A percentile compares a stretch with the other conserved stretches of the same genome.
phyloP scores from a whole-genome alignment of 2,113 vertebrate species.

The Oxygymnocypris stewartii region DNA sequence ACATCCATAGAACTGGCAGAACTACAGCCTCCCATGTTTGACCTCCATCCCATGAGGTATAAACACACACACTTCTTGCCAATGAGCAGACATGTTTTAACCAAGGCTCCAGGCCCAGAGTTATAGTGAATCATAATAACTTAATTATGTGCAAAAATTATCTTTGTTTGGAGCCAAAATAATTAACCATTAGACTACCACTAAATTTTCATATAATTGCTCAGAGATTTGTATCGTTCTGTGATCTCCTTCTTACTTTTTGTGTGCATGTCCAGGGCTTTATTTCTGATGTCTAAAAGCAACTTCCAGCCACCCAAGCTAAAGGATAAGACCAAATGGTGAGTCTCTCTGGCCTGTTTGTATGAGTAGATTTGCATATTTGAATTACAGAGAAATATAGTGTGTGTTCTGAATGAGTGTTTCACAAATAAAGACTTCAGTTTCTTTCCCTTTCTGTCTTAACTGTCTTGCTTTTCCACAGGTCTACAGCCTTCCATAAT shows the following conservation, averaged over 20 bases:
- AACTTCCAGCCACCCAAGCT: conserved; percentile 96
- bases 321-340: conserved; percentile 98
- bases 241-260: not conserved
- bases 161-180: not conserved
- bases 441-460: not conserved
- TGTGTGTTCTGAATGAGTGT: not conserved
- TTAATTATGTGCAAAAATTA: no score
- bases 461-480: conserved; percentile 57
- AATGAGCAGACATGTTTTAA: not conserved
- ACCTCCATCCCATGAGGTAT: conserved; percentile 97
- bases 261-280: conserved; percentile 75
- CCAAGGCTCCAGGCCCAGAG: not conserved
- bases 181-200: not conserved
- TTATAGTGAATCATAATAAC: not conserved
- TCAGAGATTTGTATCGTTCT: not conserved
- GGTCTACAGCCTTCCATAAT: conserved; percentile 91
- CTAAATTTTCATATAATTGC: conserved; percentile 5
- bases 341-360: conserved; percentile 57
- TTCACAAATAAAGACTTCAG: not conserved
- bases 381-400: not conserved
- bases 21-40: conserved; percentile 96
- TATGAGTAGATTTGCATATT: not conserved
- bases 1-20: conserved; percentile 95
- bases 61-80: not conserved
- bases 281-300: conserved; percentile 98